Evolutionary conservation across 2,888 invertebrate species (phyloP).

Genomic region (Creontiades dilutus): DNA sequence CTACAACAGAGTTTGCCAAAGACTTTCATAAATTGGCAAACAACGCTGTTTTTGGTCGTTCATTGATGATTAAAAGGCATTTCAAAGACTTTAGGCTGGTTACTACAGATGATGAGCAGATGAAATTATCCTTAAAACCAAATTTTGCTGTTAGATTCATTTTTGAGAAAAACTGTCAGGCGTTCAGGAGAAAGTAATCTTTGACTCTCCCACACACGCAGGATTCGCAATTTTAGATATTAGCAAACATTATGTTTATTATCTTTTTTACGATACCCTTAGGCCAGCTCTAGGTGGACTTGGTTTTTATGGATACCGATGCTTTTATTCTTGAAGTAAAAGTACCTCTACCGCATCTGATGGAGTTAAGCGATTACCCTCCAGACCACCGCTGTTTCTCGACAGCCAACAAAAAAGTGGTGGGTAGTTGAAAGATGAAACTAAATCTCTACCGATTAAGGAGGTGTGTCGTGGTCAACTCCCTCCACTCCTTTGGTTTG

Average conservation of each 20-base stretch:
- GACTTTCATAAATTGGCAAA: constrained; percentile 29
- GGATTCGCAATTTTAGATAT: too few relatives aligned
- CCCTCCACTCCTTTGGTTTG: too few relatives aligned
- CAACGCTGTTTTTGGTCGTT: constrained; percentile 34
- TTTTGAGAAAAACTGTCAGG: not conserved
- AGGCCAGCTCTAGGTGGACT: not conserved
- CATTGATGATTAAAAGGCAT: not conserved
- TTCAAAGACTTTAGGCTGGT: too few relatives aligned
- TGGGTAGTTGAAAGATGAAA: not conserved
- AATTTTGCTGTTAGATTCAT: constrained; percentile 20
- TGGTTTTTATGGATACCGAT: constrained; percentile 11
- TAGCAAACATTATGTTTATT: too few relatives aligned
- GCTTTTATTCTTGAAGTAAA: not conserved
- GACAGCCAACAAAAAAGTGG: too few relatives aligned
- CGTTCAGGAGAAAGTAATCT: not conserved
- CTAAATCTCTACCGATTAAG: not conserved
- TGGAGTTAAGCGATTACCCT: too few relatives aligned
- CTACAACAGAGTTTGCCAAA: constrained; percentile 13
- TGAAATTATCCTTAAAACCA: not conserved
- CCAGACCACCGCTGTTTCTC: too few relatives aligned
- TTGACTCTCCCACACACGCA: not conserved
- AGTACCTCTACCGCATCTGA: too few relatives aligned
- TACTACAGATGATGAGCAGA: too few relatives aligned
- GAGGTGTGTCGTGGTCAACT: not conserved
- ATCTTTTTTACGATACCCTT: too few relatives aligned